These are phyloP conservation scores for Oscheius sp. DNA, from an alignment of 1,140 invertebrate species.

Conservation along the genomic window DNA sequence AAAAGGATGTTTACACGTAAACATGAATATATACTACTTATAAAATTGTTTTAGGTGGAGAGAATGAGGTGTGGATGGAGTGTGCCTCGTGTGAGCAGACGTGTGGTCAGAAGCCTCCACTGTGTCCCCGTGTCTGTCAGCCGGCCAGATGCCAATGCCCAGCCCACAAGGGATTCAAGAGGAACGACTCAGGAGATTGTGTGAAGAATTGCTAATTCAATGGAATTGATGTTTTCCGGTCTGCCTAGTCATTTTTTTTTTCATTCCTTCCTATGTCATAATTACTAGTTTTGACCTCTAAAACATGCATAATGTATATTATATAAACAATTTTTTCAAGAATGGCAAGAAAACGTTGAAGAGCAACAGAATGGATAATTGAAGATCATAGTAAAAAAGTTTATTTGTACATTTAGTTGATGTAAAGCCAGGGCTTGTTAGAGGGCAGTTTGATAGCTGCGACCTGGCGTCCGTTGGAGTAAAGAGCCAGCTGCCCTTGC, in stretches of 20 bases:
- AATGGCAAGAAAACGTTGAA: no score
- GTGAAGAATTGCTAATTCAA: constrained; percentile 9
- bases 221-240: no score
- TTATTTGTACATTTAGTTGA: neutral
- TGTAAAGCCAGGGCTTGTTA: constrained; percentile 2
- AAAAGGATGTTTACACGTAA: no score
- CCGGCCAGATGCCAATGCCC: constrained; percentile 26
- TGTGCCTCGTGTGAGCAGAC: constrained; percentile 25
- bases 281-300: no score
- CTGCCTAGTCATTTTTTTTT: no score
- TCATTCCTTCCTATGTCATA: no score
- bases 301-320: no score
- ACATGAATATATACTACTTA: no score
- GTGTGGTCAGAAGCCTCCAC: constrained; percentile 16
- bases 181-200: constrained; percentile 13
- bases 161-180: constrained; percentile 28
- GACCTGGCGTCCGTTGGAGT: neutral
- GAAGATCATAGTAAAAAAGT: no score
- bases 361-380: no score
- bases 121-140: constrained; percentile 23
- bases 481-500: constrained; percentile 5
- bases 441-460: constrained; percentile 11
- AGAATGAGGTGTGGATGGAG: constrained; percentile 27
- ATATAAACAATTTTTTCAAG: no score
- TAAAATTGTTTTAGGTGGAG: constrained; percentile 16